Evolutionary conservation across 2,113 vertebrate species (phyloP).

Genomic region (Ibidorhyncha struthersii): DNA sequence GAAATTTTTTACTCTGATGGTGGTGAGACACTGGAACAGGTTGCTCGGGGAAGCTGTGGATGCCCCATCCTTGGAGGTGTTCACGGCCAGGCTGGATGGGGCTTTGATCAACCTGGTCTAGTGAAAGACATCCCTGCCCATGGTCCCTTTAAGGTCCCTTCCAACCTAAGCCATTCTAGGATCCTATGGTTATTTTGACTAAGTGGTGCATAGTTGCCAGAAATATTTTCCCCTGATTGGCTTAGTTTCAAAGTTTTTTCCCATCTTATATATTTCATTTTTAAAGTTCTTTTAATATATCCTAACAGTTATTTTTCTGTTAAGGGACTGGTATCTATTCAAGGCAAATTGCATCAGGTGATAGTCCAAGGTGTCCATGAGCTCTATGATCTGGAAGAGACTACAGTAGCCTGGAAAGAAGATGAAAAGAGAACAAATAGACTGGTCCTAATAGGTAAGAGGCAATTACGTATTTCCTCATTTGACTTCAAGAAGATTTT

Average conservation of each 20-base stretch:
- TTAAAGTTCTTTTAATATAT: slow-evolving; percentile 9
- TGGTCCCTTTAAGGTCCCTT: no score
- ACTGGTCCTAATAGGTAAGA: slow-evolving; percentile 91
- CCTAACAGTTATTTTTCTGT: slow-evolving; percentile 57
- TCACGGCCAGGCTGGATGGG: no score
- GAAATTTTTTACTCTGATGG: no score
- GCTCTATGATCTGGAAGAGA: slow-evolving; percentile 93
- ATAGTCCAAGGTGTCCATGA: slow-evolving; percentile 95
- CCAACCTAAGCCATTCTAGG: no score
- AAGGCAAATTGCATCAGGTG: slow-evolving; percentile 85
- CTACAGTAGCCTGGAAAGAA: slow-evolving; percentile 83
- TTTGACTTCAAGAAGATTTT: not conserved
- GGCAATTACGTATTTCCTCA: not conserved
- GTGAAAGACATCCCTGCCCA: no score
- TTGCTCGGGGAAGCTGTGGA: no score
- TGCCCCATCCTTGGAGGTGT: no score
- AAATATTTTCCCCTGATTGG: not conserved
- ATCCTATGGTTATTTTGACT: not conserved
- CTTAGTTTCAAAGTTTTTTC: not conserved
- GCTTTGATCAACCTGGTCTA: no score
- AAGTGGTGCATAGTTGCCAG: not conserved
- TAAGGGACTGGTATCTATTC: slow-evolving; percentile 90
- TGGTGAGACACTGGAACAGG: no score
- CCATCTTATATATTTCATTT: not conserved
- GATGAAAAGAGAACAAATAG: slow-evolving; percentile 81